These are phyloP conservation scores for Ictalurus furcatus DNA, from an alignment of 2,113 vertebrate genomes.

Conservation along the genomic window DNA sequence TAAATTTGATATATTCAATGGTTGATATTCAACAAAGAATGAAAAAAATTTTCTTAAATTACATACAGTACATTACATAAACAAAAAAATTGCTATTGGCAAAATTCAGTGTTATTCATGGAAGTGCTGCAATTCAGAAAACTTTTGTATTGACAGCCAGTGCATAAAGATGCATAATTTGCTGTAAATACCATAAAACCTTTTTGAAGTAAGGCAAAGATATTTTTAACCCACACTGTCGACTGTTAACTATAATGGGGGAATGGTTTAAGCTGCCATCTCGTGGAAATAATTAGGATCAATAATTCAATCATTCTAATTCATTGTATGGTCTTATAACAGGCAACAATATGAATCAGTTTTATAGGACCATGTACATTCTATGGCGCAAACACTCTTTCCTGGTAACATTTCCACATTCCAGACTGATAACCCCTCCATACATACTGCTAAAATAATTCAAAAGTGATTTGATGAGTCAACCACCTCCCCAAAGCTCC, in stretches of 20 bases:
- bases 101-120: background rate
- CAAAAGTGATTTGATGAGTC: background rate
- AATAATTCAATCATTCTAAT: background rate
- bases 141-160: background rate
- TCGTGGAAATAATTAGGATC: background rate
- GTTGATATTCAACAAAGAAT: background rate
- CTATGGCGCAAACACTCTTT: background rate
- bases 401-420: background rate
- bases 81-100: background rate
- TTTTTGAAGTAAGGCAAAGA: background rate
- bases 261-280: background rate
- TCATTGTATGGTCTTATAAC: background rate
- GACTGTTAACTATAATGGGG: background rate
- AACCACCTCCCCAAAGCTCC: background rate
- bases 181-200: background rate
- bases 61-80: background rate
- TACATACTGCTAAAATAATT: background rate
- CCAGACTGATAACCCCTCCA: background rate
- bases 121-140: background rate
- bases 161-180: background rate
- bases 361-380: background rate
- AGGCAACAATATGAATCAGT: background rate
- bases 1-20: background rate
- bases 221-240: background rate
- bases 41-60: background rate